Base-by-base conservation (phyloP, 37 sponge, comb jelly and placozoan species). In the Agelas oroides region DNA sequence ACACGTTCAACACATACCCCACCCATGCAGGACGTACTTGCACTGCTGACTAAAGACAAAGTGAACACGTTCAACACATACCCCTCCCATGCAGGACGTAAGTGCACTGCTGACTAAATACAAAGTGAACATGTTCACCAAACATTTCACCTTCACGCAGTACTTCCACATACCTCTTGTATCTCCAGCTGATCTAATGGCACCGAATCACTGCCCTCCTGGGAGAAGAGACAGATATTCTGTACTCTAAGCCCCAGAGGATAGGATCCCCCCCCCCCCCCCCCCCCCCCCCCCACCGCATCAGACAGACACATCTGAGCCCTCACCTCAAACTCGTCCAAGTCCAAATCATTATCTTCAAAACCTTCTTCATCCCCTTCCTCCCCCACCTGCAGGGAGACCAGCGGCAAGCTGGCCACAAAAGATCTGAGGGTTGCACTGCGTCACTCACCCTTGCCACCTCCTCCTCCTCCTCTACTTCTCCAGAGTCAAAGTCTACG, bases 301-400 rank as follows among this genome's bases (percentile, higher is more conserved):
- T 3, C 12, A 28, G 24, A 5, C 5, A 62, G 27, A 27, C 12
- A 28, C 1, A 17, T 34, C 17, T 34, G 33, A 18, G 1, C n/a
- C 24, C 40, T 37, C 23, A 88, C 88, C 80, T 88, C 88, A 81
- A 88, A 88, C 46, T 88, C 88, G 1, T 88, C 88, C 27, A 27
- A 53, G 27, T 81, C 81, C 55, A 68, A 80, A 23, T 61, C 74
- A 23, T 53, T 66, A 8, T 87, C 88, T 73, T 88, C 88, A 75
- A 88, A 88, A 23, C 81, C 88, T 33, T 81, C 88, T 19, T 64
- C 91, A 30, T 74, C 86, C 59, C 36, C 71, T 0, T 78, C 71
- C 53, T 70, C 86, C 8, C 68, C 76, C 35, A 54, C 76, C 35
- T 75, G 59, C 30, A 12, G 46, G 6, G 6, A 12, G 6, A 46